Base-by-base conservation (phyloP, 2,888 invertebrate species). In the Calliphora vomitoria region DNA sequence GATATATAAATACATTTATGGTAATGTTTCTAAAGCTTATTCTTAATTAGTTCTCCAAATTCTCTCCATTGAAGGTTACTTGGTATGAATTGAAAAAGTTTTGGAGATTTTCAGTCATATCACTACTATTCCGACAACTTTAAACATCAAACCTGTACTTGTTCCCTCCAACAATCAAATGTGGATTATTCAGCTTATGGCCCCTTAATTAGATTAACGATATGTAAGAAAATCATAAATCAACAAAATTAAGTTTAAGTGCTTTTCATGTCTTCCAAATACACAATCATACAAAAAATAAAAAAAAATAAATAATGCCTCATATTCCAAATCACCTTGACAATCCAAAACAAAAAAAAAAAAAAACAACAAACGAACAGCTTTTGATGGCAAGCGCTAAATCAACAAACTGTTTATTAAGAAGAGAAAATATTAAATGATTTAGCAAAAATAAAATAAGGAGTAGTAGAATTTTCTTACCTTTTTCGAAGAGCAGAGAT, bases 381-480 rank as follows among this genome's bases (percentile, higher is more conserved):
- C 83, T 71, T 72, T 83, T 83, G 83, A 83, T 71, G 53, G 53
- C 64, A 64, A 71, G 44, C 83, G 78, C 71, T 71, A 66, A 71
- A 62, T 60, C 71, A 83, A 83, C 64, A 78, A 71, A 58, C 31
- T n/a, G 55, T 6, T 69, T 0, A 60, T 47, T n/a, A 50, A 60
- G 35, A 58, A 69, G 44, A 15, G 35, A 58, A 69, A 58, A 60
- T 58, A 35, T 79, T 35, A 18, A 69, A 79, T 79, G 79, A 79
- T 69, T 79, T 4, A 60, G 60, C 79, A 69, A 8, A 69, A 50
- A n/a, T 0, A 18, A n/a, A 58, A 13, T 13, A 18, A 25, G 60
- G 44, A 41, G 58, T 11, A 72, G 10, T 41, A 25, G 15, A 72
- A 72, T 38, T 15, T 0, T 69, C 31, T 18, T 31, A 20, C 18